Evolutionary conservation across 2,888 invertebrate genomes (phyloP).

Genomic region (Agriotes lineatus): DNA sequence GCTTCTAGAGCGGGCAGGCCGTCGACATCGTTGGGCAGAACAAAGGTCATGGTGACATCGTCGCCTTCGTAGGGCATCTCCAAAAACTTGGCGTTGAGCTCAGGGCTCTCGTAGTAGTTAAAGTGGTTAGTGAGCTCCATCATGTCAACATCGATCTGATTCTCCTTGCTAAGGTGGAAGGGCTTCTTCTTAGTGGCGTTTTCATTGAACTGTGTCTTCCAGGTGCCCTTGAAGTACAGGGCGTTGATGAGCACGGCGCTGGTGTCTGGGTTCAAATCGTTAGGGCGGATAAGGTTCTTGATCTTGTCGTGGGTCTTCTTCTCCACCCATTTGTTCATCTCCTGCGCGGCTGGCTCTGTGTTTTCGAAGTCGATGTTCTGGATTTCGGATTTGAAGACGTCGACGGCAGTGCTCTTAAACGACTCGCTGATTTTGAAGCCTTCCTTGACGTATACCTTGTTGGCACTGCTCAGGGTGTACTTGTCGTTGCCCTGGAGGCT

Average conservation of each 20-base stretch:
- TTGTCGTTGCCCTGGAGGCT: conserved; percentile 47
- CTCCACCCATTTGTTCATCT: conserved; percentile 62
- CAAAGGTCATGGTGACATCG: conserved; percentile 47
- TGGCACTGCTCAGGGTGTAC: conserved; percentile 55
- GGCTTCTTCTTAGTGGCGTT: conserved; percentile 48
- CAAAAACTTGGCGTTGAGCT: conserved; percentile 54
- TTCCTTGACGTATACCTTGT: conserved; percentile 74
- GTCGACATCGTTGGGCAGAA: conserved; percentile 45
- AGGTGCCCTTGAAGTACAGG: conserved; percentile 60
- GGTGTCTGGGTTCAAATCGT: conserved; percentile 50
- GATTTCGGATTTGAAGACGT: conserved; percentile 73
- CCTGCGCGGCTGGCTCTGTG: conserved; percentile 47
- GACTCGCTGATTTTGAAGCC: conserved; percentile 69
- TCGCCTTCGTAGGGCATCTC: conserved; percentile 53
- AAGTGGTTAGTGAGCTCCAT: conserved; percentile 56
- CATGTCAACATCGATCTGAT: conserved; percentile 53
- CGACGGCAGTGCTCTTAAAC: conserved; percentile 71
- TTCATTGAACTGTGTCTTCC: conserved; percentile 48
- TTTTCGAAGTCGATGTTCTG: conserved; percentile 61
- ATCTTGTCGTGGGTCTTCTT: conserved; percentile 53
- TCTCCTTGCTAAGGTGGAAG: conserved; percentile 50
- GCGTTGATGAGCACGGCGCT: conserved; percentile 60
- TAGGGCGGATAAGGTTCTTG: conserved; percentile 53
- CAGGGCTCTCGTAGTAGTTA: conserved; percentile 11
- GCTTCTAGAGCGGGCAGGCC: conserved; percentile 45